These are phyloP conservation scores for Drosophila tropicalis DNA, from an alignment of 1,140 invertebrate genomes.

Conservation along the genomic window DNA sequence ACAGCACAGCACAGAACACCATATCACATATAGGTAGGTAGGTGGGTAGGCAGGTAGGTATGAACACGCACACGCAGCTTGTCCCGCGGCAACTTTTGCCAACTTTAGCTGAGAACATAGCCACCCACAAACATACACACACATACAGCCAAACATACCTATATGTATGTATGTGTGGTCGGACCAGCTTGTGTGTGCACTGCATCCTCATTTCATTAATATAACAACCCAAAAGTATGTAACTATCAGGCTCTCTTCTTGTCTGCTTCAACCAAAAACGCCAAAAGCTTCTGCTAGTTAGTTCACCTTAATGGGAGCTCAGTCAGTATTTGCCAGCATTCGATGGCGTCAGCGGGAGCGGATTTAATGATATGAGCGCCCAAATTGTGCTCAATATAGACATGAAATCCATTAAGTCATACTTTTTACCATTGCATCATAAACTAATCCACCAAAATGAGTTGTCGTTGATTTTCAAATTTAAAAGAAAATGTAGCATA, in stretches of 20 bases:
- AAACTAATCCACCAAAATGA: too few species aligned
- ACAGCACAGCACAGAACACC: slow-evolving; percentile 17
- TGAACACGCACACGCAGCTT: slow-evolving; percentile 34
- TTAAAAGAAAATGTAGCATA: too few species aligned
- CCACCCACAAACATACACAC: slow-evolving; percentile 12
- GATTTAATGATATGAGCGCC: slow-evolving; percentile 22
- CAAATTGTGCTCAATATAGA: too few species aligned
- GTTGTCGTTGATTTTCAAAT: too few species aligned
- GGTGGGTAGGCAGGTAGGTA: neutral
- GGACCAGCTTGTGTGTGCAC: slow-evolving; percentile 13
- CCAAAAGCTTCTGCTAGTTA: slow-evolving; percentile 52
- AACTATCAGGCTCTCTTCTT: slow-evolving; percentile 12
- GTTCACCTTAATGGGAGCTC: slow-evolving; percentile 49
- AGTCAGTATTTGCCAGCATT: neutral
- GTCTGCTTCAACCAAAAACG: slow-evolving; percentile 50
- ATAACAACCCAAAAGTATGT: slow-evolving; percentile 44
- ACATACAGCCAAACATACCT: slow-evolving; percentile 4
- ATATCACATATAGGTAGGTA: too few species aligned
- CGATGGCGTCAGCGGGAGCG: neutral
- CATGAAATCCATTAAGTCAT: too few species aligned
- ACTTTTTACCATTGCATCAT: too few species aligned
- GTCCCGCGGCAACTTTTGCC: slow-evolving; percentile 54
- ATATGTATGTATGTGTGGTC: neutral
- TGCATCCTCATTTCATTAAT: slow-evolving; percentile 70
- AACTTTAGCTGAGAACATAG: slow-evolving; percentile 51